Evolutionary conservation across 1,140 invertebrate genomes (phyloP).

Genomic region (Halotydeus destructor): DNA sequence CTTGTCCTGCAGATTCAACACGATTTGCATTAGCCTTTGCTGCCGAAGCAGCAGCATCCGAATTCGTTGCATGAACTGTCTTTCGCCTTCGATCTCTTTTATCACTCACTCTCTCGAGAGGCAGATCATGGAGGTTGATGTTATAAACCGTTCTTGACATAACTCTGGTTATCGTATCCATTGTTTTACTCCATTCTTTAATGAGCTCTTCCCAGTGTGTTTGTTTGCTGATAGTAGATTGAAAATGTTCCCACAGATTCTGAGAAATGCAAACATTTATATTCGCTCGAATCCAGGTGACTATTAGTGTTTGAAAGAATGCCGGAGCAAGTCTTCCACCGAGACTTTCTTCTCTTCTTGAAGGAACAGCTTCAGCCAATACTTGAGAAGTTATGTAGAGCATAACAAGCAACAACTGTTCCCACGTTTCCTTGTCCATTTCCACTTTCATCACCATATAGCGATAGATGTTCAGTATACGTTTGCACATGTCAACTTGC

Average conservation of each 20-base stretch:
- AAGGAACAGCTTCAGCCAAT: conserved; percentile 46
- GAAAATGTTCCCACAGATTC: conserved; percentile 83
- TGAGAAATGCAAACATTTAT: conserved; percentile 69
- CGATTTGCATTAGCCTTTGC: background rate
- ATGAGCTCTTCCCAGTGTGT: conserved; percentile 89
- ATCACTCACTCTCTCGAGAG: conserved; percentile 57
- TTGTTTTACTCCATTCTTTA: conserved; percentile 90
- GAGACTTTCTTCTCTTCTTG: conserved; percentile 49
- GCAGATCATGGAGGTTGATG: conserved; percentile 69
- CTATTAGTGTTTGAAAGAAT: conserved; percentile 81
- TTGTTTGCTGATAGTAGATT: conserved; percentile 60
- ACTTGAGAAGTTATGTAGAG: conserved; percentile 80
- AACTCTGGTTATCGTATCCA: conserved; percentile 80
- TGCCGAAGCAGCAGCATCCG: background rate
- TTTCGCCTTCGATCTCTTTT: conserved; percentile 2
- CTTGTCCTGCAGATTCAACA: background rate
- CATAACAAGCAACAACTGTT: conserved; percentile 62
- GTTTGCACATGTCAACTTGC: conserved; percentile 75
- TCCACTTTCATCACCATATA: conserved; percentile 91
- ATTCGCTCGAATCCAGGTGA: conserved; percentile 95
- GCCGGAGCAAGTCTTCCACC: conserved; percentile 66
- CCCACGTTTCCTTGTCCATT: conserved; percentile 80
- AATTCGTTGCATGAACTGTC: no score
- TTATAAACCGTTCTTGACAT: conserved; percentile 78
- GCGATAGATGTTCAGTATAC: conserved; percentile 85